Conservation (phyloP, 2,113 vertebrate species). For the Galbula dea region DNA sequence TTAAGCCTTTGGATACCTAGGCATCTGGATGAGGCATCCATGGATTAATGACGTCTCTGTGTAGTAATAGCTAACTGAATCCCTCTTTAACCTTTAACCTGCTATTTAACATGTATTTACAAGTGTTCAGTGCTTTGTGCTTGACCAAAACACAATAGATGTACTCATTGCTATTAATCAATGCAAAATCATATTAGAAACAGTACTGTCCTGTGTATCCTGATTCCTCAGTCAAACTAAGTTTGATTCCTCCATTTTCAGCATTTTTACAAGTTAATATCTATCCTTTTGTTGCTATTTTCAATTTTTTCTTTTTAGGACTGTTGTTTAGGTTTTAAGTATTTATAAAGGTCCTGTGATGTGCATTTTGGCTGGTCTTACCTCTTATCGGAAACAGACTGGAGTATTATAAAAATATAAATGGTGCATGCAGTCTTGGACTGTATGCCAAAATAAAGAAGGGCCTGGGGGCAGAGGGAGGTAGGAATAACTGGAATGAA, state of each 20-base stretch:
- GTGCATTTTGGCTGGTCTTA: not conserved
- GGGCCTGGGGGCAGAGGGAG: not conserved
- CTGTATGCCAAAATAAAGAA: conserved; percentile 12
- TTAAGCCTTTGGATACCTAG: not conserved
- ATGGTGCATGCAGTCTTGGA: not conserved
- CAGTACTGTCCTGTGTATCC: not conserved
- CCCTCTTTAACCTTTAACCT: not conserved
- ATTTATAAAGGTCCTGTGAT: not conserved
- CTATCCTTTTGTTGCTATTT: not conserved
- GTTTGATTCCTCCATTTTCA: not conserved
- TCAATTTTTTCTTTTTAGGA: not conserved
- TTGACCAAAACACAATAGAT: not conserved
- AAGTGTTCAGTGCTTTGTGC: not conserved
- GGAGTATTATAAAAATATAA: not conserved
- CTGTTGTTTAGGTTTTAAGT: not conserved
- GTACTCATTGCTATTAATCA: not conserved
- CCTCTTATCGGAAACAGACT: not conserved
- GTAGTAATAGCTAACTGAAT: not conserved
- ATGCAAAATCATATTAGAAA: not conserved
- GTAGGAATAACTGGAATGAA: not conserved
- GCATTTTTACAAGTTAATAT: not conserved
- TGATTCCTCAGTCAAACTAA: not conserved
- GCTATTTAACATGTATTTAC: not conserved
- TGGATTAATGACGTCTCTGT: not conserved
- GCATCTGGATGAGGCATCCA: not conserved